Conservation (phyloP, 2,797 vertebrate species). For the Neosalanx taihuensis region DNA sequence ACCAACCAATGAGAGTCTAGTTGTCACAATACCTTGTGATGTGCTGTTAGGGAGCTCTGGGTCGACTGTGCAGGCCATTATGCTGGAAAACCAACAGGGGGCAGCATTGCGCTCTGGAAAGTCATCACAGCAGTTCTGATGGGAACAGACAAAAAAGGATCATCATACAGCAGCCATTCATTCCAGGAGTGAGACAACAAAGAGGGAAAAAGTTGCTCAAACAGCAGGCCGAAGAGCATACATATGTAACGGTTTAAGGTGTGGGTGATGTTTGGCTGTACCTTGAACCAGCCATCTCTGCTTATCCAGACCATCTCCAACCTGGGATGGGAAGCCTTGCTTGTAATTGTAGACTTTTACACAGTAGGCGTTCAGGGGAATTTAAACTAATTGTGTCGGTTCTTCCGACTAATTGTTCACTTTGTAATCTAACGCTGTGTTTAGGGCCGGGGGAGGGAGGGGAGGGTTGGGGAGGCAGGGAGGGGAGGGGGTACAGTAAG, state of each 20-base stretch:
- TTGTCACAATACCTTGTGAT: no score
- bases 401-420: conserved; percentile 89
- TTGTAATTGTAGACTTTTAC: conserved; percentile 64
- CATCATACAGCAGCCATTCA: not conserved
- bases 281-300: no score
- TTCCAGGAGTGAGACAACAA: conserved; percentile 82
- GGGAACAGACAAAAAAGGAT: not conserved
- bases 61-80: no score
- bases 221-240: conserved; percentile 90
- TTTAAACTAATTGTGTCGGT: conserved; percentile 78
- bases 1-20: not conserved
- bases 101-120: not conserved
- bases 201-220: conserved; percentile 88
- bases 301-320: not conserved
- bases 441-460: conserved; percentile 57
- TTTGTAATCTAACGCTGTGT: conserved; percentile 90
- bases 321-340: not conserved
- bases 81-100: conserved; percentile 3
- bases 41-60: no score
- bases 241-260: not conserved
- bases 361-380: conserved; percentile 78
- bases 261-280: not conserved
- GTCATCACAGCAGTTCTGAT: no score
- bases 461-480: not conserved
- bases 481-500: not conserved